A percentile compares a stretch with the other conserved stretches of the same genome.
Evolutionary conservation across 1,140 invertebrate species (phyloP).

Genomic region (Calephelis virginiensis): DNA sequence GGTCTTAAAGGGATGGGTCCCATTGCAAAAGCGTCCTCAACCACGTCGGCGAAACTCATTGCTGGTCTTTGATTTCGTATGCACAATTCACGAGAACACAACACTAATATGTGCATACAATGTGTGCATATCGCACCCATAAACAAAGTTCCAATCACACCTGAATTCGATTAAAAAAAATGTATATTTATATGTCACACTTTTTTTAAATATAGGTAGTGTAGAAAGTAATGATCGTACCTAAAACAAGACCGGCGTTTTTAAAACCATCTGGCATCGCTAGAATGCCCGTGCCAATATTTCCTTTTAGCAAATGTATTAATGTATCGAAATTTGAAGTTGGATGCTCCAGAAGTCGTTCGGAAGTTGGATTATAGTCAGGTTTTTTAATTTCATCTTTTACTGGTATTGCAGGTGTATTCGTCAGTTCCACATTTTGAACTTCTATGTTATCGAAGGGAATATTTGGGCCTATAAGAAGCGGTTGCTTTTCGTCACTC

Average conservation of each 20-base stretch:
- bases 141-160: conserved; percentile 84
- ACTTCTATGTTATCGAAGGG: conserved; percentile 59
- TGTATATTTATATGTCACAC: not conserved
- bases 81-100: conserved; percentile 85
- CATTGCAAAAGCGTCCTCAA: conserved; percentile 84
- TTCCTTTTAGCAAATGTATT: conserved; percentile 89
- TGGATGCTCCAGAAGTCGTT: conserved; percentile 85
- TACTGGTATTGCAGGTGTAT: conserved; percentile 42
- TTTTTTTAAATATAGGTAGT: not conserved
- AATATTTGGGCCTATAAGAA: conserved; percentile 68
- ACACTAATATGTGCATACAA: conserved; percentile 92
- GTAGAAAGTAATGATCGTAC: conserved; percentile 51
- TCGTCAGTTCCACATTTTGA: conserved; percentile 55
- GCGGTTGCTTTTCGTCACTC: conserved; percentile 78
- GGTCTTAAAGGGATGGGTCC: conserved; percentile 83
- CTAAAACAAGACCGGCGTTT: conserved; percentile 88
- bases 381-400: conserved; percentile 55
- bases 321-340: conserved; percentile 90
- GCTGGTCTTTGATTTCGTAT: conserved; percentile 81
- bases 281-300: conserved; percentile 91
- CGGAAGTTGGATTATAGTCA: conserved; percentile 81
- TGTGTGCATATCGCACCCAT: conserved; percentile 91
- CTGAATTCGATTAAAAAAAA: conserved; percentile 37
- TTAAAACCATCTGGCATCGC: conserved; percentile 92
- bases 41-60: conserved; percentile 86